A percentile compares a stretch with the other conserved stretches of the same genome.
Conservation (phyloP, 1,140 invertebrate genomes). For the Panagrolaimus sp. region DNA sequence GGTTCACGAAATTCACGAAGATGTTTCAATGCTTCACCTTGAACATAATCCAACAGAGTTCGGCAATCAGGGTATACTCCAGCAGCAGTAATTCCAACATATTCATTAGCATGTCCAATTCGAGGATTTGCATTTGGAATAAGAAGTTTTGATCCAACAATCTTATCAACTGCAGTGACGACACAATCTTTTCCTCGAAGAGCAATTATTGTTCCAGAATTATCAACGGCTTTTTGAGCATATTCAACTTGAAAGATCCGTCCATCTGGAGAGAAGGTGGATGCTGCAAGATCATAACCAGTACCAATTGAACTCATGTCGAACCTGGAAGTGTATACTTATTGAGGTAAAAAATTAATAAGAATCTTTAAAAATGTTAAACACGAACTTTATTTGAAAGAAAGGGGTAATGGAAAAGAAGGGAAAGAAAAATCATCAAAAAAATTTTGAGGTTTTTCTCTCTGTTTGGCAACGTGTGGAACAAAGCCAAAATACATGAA, state of each 20-base stretch:
- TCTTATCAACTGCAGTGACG: conserved; percentile 93
- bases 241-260: conserved; percentile 75
- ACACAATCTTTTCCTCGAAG: conserved; percentile 90
- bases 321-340: neutral
- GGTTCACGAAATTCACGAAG: conserved; percentile 49
- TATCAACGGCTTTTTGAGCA: conserved; percentile 97
- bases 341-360: too few relatives aligned
- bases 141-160: conserved; percentile 92
- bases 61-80: conserved; percentile 53
- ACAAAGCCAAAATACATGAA: too few relatives aligned
- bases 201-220: conserved; percentile 91
- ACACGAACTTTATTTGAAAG: too few relatives aligned
- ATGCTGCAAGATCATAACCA: conserved; percentile 87
- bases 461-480: too few relatives aligned
- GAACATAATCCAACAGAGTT: conserved; percentile 50
- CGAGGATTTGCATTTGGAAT: conserved; percentile 78
- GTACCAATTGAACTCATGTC: conserved; percentile 90
- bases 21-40: conserved; percentile 49
- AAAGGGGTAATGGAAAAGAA: too few relatives aligned
- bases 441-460: too few relatives aligned
- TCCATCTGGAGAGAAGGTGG: conserved; percentile 98
- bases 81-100: conserved; percentile 73
- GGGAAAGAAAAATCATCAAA: too few relatives aligned
- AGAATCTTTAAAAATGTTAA: too few relatives aligned
- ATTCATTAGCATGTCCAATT: conserved; percentile 85